Percentiles rank a stretch among this genome's conserved stretches.
phyloP scores from a whole-genome alignment of 2,888 invertebrate genomes.

The Thalpophila matura region DNA sequence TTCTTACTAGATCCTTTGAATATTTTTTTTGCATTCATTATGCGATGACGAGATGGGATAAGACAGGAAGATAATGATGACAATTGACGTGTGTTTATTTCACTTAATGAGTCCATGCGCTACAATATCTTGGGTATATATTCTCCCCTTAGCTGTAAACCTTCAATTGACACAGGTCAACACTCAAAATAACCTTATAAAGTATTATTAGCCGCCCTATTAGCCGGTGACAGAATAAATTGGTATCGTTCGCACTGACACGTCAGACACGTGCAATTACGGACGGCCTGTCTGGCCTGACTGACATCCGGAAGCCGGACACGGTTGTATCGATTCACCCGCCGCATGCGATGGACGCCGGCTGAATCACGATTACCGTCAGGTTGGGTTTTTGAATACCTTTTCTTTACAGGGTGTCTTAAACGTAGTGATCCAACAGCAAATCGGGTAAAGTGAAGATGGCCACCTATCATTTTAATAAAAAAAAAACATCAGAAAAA shows the following conservation, averaged over 20 bases:
- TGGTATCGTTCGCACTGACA: constrained; percentile 48
- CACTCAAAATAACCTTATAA: constrained; percentile 23
- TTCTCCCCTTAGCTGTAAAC: constrained; percentile 6
- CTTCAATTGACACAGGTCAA: constrained; percentile 15
- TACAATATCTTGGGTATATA: background rate
- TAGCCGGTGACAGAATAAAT: constrained; percentile 49
- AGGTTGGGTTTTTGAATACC: constrained; percentile 28
- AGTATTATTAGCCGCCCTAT: constrained; percentile 35
- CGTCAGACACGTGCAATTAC: constrained; percentile 54
- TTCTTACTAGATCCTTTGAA: no score
- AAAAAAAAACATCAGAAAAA: no score
- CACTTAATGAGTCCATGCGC: background rate
- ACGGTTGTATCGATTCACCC: constrained; percentile 54
- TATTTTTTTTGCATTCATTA: no score
- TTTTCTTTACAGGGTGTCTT: no score
- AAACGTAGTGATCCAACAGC: no score
- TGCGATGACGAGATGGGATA: no score
- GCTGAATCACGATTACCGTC: constrained; percentile 47
- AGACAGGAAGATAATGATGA: no score
- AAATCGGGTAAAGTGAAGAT: no score
- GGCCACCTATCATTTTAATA: no score
- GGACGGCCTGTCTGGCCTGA: constrained; percentile 26
- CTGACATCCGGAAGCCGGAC: constrained; percentile 51
- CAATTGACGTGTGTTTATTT: no score
- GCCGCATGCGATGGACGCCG: constrained; percentile 50